Conservation (phyloP, 2,888 invertebrate species). For the Lycophotia porphyrea region DNA sequence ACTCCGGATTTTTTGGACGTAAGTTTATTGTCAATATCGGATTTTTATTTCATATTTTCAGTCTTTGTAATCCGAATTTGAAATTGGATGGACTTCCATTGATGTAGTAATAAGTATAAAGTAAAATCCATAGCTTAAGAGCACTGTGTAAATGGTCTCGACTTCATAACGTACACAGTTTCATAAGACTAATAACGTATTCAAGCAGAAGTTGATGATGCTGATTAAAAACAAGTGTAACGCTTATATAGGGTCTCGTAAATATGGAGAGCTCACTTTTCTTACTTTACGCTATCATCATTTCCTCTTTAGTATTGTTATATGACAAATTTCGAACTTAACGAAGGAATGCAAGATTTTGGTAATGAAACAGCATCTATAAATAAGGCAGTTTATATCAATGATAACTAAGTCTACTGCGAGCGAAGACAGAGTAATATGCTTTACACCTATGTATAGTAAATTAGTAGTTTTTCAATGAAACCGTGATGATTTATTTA, state of each 20-base stretch:
- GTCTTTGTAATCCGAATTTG: conserved; percentile 77
- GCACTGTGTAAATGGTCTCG: conserved; percentile 13
- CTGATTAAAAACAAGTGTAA: conserved; percentile 5
- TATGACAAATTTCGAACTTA: conserved; percentile 30
- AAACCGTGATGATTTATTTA: conserved; percentile 4
- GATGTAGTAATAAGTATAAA: conserved; percentile 14
- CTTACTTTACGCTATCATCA: background rate
- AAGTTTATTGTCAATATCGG: conserved; percentile 82
- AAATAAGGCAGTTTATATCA: conserved; percentile 55
- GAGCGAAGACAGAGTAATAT: conserved; percentile 55
- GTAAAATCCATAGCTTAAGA: conserved; percentile 38
- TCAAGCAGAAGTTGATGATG: background rate
- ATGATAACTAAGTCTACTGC: conserved; percentile 29
- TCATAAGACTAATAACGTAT: conserved; percentile 6
- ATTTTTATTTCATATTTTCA: conserved; percentile 73
- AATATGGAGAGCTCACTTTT: conserved; percentile 3
- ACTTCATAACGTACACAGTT: background rate
- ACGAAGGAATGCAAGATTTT: conserved; percentile 59
- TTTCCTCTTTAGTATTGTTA: background rate
- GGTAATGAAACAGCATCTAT: conserved; percentile 45
- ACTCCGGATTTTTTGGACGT: conserved; percentile 74
- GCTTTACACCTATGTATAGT: conserved; percentile 16
- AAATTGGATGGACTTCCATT: conserved; percentile 76
- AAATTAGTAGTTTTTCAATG: conserved; percentile 16
- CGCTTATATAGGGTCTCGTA: too few species aligned